phyloP scores from a whole-genome alignment of 2,888 invertebrate species.

The Hydropsyche betteni region DNA sequence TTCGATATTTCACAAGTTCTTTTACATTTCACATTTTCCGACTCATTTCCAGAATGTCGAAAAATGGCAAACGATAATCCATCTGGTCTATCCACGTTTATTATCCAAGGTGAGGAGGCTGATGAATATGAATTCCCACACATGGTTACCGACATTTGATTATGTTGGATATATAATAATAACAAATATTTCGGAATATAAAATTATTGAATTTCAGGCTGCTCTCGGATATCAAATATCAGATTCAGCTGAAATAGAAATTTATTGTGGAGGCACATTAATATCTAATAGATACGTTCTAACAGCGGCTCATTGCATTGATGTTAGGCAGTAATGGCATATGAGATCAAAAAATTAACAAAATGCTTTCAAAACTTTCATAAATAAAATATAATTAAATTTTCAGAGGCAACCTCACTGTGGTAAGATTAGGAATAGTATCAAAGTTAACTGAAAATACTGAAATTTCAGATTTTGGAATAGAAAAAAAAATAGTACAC shows the following conservation, averaged over 20 bases:
- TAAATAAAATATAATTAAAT: not conserved
- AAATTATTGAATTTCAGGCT: conserved; percentile 55
- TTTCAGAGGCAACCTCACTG: conserved; percentile 58
- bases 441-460: conserved; percentile 56
- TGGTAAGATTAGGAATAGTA: conserved; percentile 58
- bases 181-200: too few species aligned
- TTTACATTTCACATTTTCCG: too few species aligned
- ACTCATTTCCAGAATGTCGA: too few species aligned
- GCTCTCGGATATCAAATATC: conserved; percentile 59
- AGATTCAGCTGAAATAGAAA: conserved; percentile 55
- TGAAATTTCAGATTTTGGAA: conserved; percentile 56
- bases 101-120: too few species aligned
- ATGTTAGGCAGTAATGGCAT: not conserved
- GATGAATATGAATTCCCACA: too few species aligned
- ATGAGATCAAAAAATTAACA: too few species aligned
- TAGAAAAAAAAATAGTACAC: conserved; percentile 52
- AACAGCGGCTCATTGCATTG: conserved; percentile 58
- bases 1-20: too few species aligned
- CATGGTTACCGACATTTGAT: too few species aligned
- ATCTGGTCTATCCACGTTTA: too few species aligned
- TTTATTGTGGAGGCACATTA: conserved; percentile 62
- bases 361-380: too few species aligned
- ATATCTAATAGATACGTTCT: conserved; percentile 58
- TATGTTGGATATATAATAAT: too few species aligned
- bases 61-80: too few species aligned